These are phyloP conservation scores for Chlorops oryzae DNA, from an alignment of 1,140 invertebrate species.

Conservation along the genomic window DNA sequence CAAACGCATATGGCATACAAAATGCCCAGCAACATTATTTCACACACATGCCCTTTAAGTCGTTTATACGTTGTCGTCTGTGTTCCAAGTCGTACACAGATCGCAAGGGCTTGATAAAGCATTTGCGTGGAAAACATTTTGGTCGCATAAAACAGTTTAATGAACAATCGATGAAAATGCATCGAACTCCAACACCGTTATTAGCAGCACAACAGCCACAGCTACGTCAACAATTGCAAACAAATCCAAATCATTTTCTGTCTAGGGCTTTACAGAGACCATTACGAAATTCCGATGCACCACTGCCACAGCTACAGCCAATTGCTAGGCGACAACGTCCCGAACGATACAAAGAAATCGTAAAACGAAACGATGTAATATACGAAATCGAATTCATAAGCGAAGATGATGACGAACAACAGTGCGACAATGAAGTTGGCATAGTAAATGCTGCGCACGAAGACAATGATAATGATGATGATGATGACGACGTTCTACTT, in stretches of 20 bases:
- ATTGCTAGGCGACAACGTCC: too few species aligned
- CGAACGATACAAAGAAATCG: conserved; percentile 14
- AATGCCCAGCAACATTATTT: conserved; percentile 43
- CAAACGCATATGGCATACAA: conserved; percentile 42
- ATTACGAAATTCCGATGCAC: too few species aligned
- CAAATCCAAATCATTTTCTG: too few species aligned
- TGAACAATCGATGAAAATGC: too few species aligned
- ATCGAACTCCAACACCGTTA: too few species aligned
- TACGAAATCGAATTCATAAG: conserved; percentile 40
- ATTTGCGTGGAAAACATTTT: conserved; percentile 35
- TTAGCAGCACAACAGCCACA: too few species aligned
- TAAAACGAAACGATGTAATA: conserved; percentile 22
- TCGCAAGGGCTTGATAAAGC: conserved; percentile 39
- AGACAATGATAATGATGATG: conserved; percentile 32
- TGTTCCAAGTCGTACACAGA: conserved; percentile 41
- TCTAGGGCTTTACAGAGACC: too few species aligned
- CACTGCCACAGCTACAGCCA: too few species aligned
- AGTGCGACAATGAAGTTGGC: too few species aligned
- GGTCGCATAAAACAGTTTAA: too few species aligned
- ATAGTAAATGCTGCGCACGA: background rate
- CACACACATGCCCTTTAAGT: conserved; percentile 38
- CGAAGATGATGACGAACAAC: conserved; percentile 21
- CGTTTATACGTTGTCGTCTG: conserved; percentile 35
- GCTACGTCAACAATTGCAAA: too few species aligned
- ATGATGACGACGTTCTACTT: background rate